A percentile compares a stretch with the other conserved stretches of the same genome.
Conservation (phyloP, 2,797 vertebrate species). For the Chloroceryle amazona region DNA sequence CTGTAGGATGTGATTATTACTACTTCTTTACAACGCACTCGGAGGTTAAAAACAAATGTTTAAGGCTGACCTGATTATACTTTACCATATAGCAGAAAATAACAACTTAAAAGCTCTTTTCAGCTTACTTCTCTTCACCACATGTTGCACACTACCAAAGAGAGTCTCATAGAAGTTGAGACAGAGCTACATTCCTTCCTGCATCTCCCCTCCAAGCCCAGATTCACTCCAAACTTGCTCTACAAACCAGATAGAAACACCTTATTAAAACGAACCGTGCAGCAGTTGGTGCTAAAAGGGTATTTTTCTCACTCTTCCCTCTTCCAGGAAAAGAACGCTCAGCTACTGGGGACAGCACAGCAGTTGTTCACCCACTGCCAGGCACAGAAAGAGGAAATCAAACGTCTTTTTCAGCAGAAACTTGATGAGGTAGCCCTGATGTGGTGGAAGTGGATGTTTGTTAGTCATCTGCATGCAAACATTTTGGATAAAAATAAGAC, state of each 20-base stretch:
- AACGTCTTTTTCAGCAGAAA: slow-evolving; percentile 94
- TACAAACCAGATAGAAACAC: neutral
- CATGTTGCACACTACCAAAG: neutral
- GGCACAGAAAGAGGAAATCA: slow-evolving; percentile 94
- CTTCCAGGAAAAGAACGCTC: slow-evolving; percentile 90
- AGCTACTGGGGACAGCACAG: slow-evolving; percentile 91
- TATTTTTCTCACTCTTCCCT: neutral
- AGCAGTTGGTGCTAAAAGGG: neutral
- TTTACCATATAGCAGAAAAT: neutral
- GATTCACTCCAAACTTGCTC: neutral
- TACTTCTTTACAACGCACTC: neutral
- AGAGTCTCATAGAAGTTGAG: neutral
- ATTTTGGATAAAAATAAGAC: neutral
- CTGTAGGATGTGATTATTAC: neutral
- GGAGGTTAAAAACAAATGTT: neutral
- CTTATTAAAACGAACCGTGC: fast-evolving
- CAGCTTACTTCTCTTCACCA: neutral
- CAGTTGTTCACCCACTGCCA: slow-evolving; percentile 93
- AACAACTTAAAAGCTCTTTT: neutral
- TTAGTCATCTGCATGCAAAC: neutral
- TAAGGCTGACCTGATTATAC: neutral
- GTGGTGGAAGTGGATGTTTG: neutral
- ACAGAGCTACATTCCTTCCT: neutral
- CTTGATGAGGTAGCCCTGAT: slow-evolving; percentile 90
- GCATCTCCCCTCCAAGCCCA: neutral